Evolutionary conservation across 2,888 invertebrate species (phyloP).

Genomic region (Acanthococcus lagerstroemiae): DNA sequence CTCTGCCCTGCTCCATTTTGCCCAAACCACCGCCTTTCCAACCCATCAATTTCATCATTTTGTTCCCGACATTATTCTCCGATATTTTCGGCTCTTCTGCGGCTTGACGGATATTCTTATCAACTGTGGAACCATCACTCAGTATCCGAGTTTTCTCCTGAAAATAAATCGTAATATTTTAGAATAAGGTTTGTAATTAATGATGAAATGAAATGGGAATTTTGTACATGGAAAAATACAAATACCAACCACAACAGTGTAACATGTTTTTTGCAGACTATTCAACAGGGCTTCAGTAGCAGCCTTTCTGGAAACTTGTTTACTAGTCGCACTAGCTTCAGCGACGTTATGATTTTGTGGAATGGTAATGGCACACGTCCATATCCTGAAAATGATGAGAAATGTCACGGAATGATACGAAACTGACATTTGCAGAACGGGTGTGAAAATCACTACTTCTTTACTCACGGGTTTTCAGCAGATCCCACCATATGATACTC

Average conservation of each 20-base stretch:
- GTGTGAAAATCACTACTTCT: no score
- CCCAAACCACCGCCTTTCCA: conserved; percentile 32
- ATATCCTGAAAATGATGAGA: no score
- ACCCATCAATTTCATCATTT: conserved; percentile 33
- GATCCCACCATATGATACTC: background rate
- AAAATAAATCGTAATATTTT: background rate
- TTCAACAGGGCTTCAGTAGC: conserved; percentile 2
- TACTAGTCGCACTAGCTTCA: background rate
- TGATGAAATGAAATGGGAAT: background rate
- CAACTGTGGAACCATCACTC: conserved; percentile 21
- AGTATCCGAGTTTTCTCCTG: conserved; percentile 17
- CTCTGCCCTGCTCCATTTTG: conserved; percentile 27
- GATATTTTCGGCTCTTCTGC: background rate
- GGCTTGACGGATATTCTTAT: conserved; percentile 1
- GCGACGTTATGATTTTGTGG: background rate
- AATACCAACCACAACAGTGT: conserved; percentile 9
- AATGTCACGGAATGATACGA: no score
- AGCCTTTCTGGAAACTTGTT: conserved; percentile 9
- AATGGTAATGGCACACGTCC: conserved; percentile 8
- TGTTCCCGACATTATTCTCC: conserved; percentile 20
- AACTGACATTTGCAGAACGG: no score
- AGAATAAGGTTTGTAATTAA: background rate
- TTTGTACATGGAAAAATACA: background rate
- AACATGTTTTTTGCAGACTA: conserved; percentile 12
- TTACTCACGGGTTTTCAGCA: conserved; percentile 2